Evolutionary conservation across 2,797 vertebrate species (phyloP), one percentile per base, ranked within the genome.

Genomic region (Cuculus canorus): DNA sequence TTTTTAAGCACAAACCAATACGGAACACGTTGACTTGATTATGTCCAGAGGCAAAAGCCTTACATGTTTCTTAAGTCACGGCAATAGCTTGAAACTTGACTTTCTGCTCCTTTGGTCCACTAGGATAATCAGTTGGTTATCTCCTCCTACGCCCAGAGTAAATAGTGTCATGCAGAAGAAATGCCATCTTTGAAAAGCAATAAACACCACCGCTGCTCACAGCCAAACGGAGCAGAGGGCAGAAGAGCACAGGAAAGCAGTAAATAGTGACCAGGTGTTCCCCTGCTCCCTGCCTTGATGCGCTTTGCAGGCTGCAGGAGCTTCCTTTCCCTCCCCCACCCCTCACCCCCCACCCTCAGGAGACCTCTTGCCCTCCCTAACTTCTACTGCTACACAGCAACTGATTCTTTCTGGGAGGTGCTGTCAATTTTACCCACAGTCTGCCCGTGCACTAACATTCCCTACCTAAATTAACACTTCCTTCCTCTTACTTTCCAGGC

Each of bases 1-100:
- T 97, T 96, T 98, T 98, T 97, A 98, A 98, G 97, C 96, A 97
- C 96, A 97, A 97, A 96, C 94, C 97, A 96, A 96, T 97, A 97
- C 96, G 78, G 96, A 98, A 97, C 96, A 98, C 93, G 78, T 95
- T 97, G 97, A 96, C 95, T 97, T 97, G 96, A 98, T 98, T 98
- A 98, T 82, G 96, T 94, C 97, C 96, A 96, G 92, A 97, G 97
- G 95, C 97, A 96, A 97, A 97, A 97, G 90, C 84, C 81, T 94
- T 94, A 89, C 84, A 92, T 96, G 84, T 97, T 97, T 92, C 95
- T 96, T 96, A 97, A 95, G 96, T 86, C 96, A 94, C 91, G 94
- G 94, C 94, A 96, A 96, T 86, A 96, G 96, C 86, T 96, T 96
- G 83, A 96, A 97, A 97, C 79, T 96, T 97, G 92, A 97, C 95